These are phyloP conservation scores for Latrodectus elegans DNA, from an alignment of 2,888 invertebrate genomes.

Conservation along the genomic window DNA sequence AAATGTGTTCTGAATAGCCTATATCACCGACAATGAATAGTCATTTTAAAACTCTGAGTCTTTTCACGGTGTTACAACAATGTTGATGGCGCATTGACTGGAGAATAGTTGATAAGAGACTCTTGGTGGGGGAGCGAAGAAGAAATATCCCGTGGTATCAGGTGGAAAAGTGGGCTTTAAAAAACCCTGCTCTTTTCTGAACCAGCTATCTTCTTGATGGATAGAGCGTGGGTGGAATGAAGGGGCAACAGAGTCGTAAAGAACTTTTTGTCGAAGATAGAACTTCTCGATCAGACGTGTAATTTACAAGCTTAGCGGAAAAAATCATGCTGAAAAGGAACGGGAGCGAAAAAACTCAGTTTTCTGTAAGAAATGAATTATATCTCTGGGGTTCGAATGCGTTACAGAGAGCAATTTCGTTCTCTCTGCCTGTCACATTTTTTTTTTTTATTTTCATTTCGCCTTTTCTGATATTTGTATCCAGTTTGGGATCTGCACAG, in stretches of 20 bases:
- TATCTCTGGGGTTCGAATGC: constrained; percentile 33
- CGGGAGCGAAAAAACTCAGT: constrained; percentile 33
- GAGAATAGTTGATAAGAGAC: constrained; percentile 53
- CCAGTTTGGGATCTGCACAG: too few relatives aligned
- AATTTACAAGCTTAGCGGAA: constrained; percentile 55
- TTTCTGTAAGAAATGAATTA: constrained; percentile 59
- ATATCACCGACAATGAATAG: constrained; percentile 51
- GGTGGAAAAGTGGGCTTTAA: constrained; percentile 50
- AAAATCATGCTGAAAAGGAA: constrained; percentile 37
- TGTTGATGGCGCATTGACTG: constrained; percentile 54
- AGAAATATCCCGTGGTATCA: constrained; percentile 29
- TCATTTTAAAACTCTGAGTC: constrained; percentile 42
- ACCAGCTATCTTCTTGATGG: constrained; percentile 65
- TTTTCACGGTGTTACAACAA: constrained; percentile 46
- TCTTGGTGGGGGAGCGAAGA: neutral
- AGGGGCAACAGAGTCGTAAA: constrained; percentile 58
- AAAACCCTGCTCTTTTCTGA: constrained; percentile 37
- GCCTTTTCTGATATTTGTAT: too few relatives aligned
- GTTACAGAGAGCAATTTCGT: constrained; percentile 42
- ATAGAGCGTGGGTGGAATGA: constrained; percentile 38
- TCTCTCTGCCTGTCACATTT: neutral
- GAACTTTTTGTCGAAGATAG: constrained; percentile 59
- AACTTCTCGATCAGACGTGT: constrained; percentile 54
- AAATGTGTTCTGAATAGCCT: constrained; percentile 40
- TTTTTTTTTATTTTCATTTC: too few relatives aligned